phyloP scores from a whole-genome alignment of 2,797 vertebrate species.

The Phalanger gymnotis region DNA sequence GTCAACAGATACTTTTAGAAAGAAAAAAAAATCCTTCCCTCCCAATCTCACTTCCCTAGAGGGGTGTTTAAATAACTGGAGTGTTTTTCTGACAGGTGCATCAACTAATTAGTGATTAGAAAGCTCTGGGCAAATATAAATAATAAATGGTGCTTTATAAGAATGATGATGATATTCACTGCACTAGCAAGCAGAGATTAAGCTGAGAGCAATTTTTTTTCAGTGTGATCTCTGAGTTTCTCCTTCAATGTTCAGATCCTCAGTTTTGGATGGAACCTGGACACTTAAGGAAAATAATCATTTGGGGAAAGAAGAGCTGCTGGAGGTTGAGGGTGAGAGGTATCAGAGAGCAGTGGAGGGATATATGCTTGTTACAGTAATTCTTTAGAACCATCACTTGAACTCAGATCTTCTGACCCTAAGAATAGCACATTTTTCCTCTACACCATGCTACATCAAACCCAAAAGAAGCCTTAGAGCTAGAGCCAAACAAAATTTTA shows the following conservation, averaged over 20 bases:
- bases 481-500: background rate
- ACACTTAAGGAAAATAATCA: background rate
- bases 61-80: slow-evolving; percentile 6
- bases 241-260: background rate
- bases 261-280: background rate
- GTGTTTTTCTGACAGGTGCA: background rate
- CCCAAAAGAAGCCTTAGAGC: background rate
- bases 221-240: background rate
- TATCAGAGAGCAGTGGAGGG: background rate
- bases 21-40: background rate
- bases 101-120: background rate
- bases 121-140: background rate
- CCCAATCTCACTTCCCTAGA: background rate
- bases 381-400: background rate
- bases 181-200: background rate
- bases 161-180: background rate
- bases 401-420: background rate
- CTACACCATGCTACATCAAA: background rate
- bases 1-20: background rate
- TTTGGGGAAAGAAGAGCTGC: background rate
- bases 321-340: background rate
- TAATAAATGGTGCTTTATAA: background rate
- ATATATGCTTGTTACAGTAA: background rate
- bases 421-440: background rate
- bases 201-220: background rate